Evolutionary conservation across 1,140 invertebrate species (phyloP).

Genomic region (Tetranychus urticae): DNA sequence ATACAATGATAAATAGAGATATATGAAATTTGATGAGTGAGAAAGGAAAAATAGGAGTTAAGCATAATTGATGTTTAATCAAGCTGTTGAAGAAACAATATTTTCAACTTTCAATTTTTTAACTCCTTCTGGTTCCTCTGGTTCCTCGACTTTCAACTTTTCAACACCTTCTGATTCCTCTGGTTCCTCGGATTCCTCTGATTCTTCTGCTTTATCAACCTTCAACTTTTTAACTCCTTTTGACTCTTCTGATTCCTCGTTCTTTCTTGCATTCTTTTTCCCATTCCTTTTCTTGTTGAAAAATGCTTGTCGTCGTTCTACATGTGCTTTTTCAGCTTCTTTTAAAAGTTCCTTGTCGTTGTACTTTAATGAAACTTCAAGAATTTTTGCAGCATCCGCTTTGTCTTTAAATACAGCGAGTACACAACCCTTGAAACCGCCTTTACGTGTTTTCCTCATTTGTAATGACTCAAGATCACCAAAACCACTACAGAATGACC

Average conservation of each 20-base stretch:
- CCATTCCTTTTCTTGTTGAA: neutral
- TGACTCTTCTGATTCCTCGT: neutral
- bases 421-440: neutral
- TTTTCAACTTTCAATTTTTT: no score
- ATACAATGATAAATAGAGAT: no score
- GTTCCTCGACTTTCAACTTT: no score
- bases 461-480: conserved; percentile 48
- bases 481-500: conserved; percentile 43
- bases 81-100: no score
- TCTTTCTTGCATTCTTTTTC: neutral
- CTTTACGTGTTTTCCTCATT: conserved; percentile 20
- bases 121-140: no score
- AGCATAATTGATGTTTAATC: no score
- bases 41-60: no score
- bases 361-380: neutral
- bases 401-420: neutral
- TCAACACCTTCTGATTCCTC: no score
- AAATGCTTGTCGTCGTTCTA: neutral
- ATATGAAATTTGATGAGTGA: no score
- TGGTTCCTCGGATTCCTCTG: no score
- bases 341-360: neutral
- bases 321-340: neutral
- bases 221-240: no score
- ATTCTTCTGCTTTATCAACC: no score
- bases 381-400: neutral